Conservation (phyloP, 2,888 invertebrate species). For the Drosophila mimica region DNA sequence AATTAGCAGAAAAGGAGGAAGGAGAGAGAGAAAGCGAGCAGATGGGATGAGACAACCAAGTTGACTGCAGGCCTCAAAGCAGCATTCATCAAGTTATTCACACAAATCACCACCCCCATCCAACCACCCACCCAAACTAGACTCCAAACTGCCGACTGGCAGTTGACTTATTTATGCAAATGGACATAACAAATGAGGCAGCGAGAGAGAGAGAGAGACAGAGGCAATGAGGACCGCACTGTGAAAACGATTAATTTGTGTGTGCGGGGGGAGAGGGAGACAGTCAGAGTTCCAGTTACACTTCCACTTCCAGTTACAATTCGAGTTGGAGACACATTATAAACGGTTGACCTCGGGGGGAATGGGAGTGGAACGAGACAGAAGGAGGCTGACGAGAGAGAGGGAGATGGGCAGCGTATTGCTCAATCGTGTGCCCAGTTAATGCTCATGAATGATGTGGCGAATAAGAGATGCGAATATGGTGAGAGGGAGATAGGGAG, state of each 20-base stretch:
- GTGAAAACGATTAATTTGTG: constrained; percentile 76
- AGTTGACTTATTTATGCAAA: constrained; percentile 81
- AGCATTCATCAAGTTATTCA: constrained; percentile 77
- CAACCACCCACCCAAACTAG: constrained; percentile 21
- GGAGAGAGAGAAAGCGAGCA: constrained; percentile 25
- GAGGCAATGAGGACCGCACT: constrained; percentile 59
- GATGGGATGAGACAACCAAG: constrained; percentile 36
- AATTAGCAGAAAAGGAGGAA: not conserved
- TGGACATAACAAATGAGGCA: constrained; percentile 79
- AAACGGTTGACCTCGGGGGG: constrained; percentile 42
- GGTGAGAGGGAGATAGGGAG: not conserved
- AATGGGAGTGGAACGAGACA: not conserved
- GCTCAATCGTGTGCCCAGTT: constrained; percentile 67
- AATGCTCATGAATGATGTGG: constrained; percentile 34
- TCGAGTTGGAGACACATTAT: constrained; percentile 30
- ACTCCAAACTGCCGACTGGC: constrained; percentile 59
- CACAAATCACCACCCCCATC: constrained; percentile 54
- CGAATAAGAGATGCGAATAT: not conserved
- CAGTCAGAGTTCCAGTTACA: constrained; percentile 8
- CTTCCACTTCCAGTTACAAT: constrained; percentile 8
- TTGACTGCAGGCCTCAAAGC: constrained; percentile 25
- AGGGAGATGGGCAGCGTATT: constrained; percentile 57
- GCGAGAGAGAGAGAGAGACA: constrained; percentile 3
- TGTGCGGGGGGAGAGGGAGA: constrained; percentile 22
- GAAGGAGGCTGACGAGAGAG: not conserved